Evolutionary conservation across 2,888 invertebrate species (phyloP), one percentile per base, ranked within the genome.

Genomic region (Ophion costatus): DNA sequence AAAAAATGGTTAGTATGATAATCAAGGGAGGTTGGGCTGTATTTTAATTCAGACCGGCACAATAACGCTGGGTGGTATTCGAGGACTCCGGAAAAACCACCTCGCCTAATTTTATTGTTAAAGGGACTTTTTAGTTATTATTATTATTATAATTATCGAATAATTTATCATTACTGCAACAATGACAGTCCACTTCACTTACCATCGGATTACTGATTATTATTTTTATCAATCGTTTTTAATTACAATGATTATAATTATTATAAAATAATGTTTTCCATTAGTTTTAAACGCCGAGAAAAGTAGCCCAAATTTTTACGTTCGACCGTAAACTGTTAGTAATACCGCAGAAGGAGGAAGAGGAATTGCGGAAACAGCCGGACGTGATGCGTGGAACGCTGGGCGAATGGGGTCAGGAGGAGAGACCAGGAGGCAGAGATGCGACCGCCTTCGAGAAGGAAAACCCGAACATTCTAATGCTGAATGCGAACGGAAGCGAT

Each of bases 371-470:
- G 92, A 95, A 95, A 88, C 95, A 95, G 89, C 96, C 96, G 33
- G 97, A 97, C 92, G 96, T 97, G 83, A 96, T 97, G 94, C 96
- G 96, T n/a, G 95, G 95, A 88, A 95, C 95, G 76, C 95, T 96
- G 83, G 96, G 96, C 22, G 96, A 96, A 93, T 96, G 96, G 96
- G 96, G 96, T 17, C 96, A 96, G 92, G 95, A 96, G 90, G 96
- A 96, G 92, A 94, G 97, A 45, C 92, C 92, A 9, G 95, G 95
- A 87, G 95, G 94, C 87, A 93, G 97, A 87, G 96, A 96, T 89
- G 97, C 97, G 9, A 96, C 96, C 0, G 96, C 96, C 87, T 97
- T 97, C 91, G 97, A 97, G 94, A 96, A 95, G 91, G 97, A 97
- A 92, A 97, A 97, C 94, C 97, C 97, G 33, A 96, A 97, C 94